Base-by-base conservation (phyloP, 2,113 vertebrate genomes). In the Callopanchax toddi region DNA sequence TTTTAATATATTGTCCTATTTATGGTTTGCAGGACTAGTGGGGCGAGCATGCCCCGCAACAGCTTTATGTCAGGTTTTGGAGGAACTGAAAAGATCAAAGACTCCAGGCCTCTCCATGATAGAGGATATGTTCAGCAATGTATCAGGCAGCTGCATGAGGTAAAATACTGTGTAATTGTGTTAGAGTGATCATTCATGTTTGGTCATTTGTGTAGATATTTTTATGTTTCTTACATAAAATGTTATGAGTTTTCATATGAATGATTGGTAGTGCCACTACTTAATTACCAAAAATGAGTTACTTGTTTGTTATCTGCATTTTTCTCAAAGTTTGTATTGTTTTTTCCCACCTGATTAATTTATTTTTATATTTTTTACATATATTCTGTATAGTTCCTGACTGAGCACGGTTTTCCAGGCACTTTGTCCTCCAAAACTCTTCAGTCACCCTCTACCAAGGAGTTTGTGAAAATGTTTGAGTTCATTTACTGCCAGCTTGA, bases 401-500 rank as follows among this genome's bases (percentile, higher is more conserved):
- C 61, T 58, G 95, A 96, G 66, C 92, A 93, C 53, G 93, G 87
- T 45, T 97, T 95, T 8, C 91, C 93, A 0, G 92, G 93, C 46
- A 89, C 81, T 15, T 73, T 98, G 48, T 93, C 95, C 21, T 42
- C 95, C 68, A 98, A 99, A 81, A 93, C 94, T 0, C 91, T 99
- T 1, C 96, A 98, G 81, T 94, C 95, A 58, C 97, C 97, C 26
- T 97, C 96, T 0, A 93, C 95, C 60, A 98, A 98, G 86, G 97
- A 99, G 76, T 98, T 99, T 52, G 79, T 98, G 21, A 98, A 96
- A 89, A 94, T 99, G 69, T 98, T 95, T 88, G 94, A 92, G 77
- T 99, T 98, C 69, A 92, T 98, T 60, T 97, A 94, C 83, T 86
- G 91, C 42, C 93, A 93, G 50, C 71, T 99, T 2, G 96, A 96